Evolutionary conservation across 1,140 invertebrate species (phyloP), one percentile per base, ranked within the genome.

Genomic region (Parasteatoda tepidariorum): DNA sequence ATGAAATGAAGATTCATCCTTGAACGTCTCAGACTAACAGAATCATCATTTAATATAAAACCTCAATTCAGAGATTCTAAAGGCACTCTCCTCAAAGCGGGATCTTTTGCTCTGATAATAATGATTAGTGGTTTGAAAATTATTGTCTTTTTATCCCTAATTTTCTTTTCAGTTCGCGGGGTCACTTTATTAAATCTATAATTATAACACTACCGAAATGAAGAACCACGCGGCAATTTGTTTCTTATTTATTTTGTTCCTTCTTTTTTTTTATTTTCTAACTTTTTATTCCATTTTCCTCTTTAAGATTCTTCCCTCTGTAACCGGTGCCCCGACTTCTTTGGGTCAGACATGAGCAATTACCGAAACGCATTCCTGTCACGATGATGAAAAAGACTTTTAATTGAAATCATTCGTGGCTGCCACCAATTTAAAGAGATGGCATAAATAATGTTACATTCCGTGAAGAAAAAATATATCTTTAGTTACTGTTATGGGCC

Each of bases 61-160:
- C n/a, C n/a, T n/a, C n/a, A n/a, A n/a, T n/a, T n/a, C n/a, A n/a
- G n/a, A n/a, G n/a, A n/a, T n/a, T n/a, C 28, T 11, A 28, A 41
- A 18, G 41, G 48, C n/a, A 57, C 57, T 71, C 48, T 30, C n/a
- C 68, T 11, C n/a, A 55, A 34, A 75, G 71, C 55, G 55, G 38
- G 13, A 66, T 41, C 33, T 57, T n/a, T 28, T n/a, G 26, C 28
- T 18, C 28, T 76, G 66, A 76, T 76, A 76, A 76, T 38, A 48
- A 76, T 64, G 26, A 76, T 76, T 76, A 76, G 74, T 38, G 74
- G 74, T 76, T 26, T 34, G 59, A 55, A 66, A 66, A 76, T 76
- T 34, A 76, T 64, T 55, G 24, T 30, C 22, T 33, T 64, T 64
- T 55, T 61, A 48, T 33, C 74, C 61, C 74, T 66, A 64, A 48